A percentile compares a stretch with the other conserved stretches of the same genome.
phyloP scores from a whole-genome alignment of 2,113 vertebrate genomes.

The Trachemys scripta region DNA sequence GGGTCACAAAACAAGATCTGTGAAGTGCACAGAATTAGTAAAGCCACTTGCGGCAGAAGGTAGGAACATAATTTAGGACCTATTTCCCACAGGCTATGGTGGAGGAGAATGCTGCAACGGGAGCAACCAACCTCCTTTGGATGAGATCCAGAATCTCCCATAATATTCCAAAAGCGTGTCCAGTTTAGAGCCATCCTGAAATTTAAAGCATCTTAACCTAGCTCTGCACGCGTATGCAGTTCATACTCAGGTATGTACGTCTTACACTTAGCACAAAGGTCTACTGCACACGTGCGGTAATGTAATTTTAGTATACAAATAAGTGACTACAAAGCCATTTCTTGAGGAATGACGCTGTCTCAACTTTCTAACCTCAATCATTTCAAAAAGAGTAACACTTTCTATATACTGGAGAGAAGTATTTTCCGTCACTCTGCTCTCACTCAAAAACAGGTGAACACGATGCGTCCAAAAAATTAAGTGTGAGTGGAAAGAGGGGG shows the following conservation, averaged over 20 bases:
- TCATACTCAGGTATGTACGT: accelerated
- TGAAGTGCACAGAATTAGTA: not conserved
- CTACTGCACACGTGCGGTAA: not conserved
- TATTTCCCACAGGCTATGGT: accelerated
- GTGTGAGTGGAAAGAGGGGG: not conserved
- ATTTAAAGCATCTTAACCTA: accelerated
- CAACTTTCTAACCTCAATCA: not conserved
- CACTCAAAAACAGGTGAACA: not conserved
- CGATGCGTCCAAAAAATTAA: accelerated
- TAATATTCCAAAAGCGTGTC: not conserved
- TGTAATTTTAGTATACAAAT: not conserved
- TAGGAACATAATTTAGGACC: not conserved
- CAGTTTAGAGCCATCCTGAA: not conserved
- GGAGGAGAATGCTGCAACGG: not conserved
- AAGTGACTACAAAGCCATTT: not conserved
- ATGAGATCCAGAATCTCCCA: not conserved
- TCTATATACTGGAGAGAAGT: not conserved
- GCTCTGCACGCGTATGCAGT: accelerated
- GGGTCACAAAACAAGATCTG: not conserved
- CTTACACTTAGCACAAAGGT: not conserved
- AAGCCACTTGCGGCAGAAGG: not conserved
- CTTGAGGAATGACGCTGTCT: not conserved
- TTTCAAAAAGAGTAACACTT: not conserved
- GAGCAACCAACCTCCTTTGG: not conserved
- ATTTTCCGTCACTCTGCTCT: not conserved